Base-by-base conservation (phyloP, 2,797 vertebrate genomes). In the Enteromius radiatus region DNA sequence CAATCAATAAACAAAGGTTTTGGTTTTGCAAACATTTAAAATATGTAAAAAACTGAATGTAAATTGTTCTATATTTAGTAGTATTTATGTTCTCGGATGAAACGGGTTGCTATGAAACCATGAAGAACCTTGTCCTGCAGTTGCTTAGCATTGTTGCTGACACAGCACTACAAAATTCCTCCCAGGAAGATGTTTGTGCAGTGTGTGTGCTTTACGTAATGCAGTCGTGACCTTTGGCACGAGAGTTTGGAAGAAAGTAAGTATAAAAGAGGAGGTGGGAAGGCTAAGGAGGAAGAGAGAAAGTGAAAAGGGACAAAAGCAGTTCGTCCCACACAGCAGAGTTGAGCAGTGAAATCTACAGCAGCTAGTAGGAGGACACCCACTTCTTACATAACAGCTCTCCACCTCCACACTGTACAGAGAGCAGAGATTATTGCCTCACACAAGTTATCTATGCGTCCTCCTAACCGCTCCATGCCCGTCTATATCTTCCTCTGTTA, bases 361-460 rank as follows among this genome's bases (percentile, higher is more conserved):
- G 81, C 87, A 81, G 88, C 87, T 86, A 76, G 81, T 86, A 89
- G 88, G 85, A 92, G 84, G 90, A 89, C 89, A 90, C 89, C 89
- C 86, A 88, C 89, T 90, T 90, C 87, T 93, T 94, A 92, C 90
- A 90, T 93, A 92, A 94, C 90, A 92, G 87, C 90, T 85, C 88
- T 86, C 91, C 91, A 91, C 92, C 93, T 92, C 92, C 93, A 89
- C 91, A 89, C 54, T 52, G 61, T 54, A 36, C 82, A 75, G 56
- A 81, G 88, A 65, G 36, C 84, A 86, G 89, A 88, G 89, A 89
- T 88, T 91, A 88, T 91, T 79, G 11, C 77, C 59, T 63, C 88
- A 87, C 88, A 88, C 4, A 70, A 75, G 86, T 90, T 90, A 90
- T 90, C 75, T 89, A 36, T 33, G 49, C 19, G 77, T 69, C 73